Conservation (phyloP, 2,113 vertebrate genomes). For the Lethenteron camtschaticum region DNA sequence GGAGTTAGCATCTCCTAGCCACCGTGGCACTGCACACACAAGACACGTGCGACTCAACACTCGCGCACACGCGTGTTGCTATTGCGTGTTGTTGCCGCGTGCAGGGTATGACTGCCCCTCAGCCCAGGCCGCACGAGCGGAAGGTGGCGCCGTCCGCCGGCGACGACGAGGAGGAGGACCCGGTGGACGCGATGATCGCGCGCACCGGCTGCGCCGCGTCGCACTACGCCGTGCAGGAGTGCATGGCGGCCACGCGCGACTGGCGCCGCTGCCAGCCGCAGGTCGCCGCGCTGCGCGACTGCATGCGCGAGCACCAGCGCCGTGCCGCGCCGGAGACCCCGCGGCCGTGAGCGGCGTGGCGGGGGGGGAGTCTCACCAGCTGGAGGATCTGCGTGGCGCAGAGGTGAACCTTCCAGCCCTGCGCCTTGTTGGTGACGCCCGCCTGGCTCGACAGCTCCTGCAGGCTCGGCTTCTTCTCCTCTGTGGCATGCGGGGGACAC, state of each 20-base stretch:
- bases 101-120: conserved; percentile 23
- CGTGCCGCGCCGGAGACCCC: background rate
- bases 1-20: too few species aligned
- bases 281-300: conserved; percentile 46
- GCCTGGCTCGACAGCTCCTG: conserved; percentile 93
- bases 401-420: conserved; percentile 94
- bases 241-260: conserved; percentile 64
- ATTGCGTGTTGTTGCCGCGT: background rate
- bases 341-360: too few species aligned
- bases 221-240: conserved; percentile 59
- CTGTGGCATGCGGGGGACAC: conserved; percentile 21
- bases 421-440: conserved; percentile 74
- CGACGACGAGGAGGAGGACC: conserved; percentile 36
- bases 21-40: too few species aligned
- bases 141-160: conserved; percentile 11
- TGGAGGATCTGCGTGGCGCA: conserved; percentile 84
- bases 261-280: conserved; percentile 53
- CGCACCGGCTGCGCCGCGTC: conserved; percentile 43
- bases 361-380: conserved; percentile 35
- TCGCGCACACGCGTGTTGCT: too few species aligned
- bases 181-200: conserved; percentile 42
- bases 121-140: conserved; percentile 26
- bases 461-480: conserved; percentile 81
- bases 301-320: conserved; percentile 42
- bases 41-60: too few species aligned